Conservation (phyloP, 2,797 vertebrate genomes). For the Rachycentron canadum region DNA sequence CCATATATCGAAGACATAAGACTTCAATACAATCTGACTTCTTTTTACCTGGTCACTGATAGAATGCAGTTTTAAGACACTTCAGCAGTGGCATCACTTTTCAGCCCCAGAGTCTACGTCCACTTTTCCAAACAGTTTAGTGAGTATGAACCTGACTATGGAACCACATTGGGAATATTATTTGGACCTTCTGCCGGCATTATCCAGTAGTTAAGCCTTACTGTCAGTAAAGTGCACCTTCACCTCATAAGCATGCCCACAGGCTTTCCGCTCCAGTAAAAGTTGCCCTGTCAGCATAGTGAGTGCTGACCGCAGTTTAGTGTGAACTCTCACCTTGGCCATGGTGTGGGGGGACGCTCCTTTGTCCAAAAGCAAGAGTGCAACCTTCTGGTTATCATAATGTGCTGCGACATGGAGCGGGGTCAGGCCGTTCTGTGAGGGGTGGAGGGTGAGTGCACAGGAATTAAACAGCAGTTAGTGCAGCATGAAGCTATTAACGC, state of each 20-base stretch:
- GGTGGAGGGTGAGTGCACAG: conserved; percentile 77
- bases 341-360: conserved; percentile 93
- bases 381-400: conserved; percentile 99
- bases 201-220: not conserved
- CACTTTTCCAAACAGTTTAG: no score
- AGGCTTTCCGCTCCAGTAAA: not conserved
- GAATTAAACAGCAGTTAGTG: conserved; percentile 73
- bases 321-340: conserved; percentile 92
- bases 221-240: not conserved
- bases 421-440: conserved; percentile 96
- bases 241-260: not conserved
- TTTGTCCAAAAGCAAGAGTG: conserved; percentile 96
- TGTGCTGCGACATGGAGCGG: conserved; percentile 98
- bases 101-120: no score
- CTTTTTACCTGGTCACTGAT: no score
- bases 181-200: not conserved
- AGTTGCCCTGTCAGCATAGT: not conserved
- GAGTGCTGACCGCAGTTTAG: not conserved
- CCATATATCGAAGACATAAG: no score
- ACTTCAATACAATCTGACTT: no score
- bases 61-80: no score
- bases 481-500: conserved; percentile 47
- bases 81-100: no score
- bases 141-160: not conserved
- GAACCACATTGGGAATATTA: not conserved